phyloP scores from a whole-genome alignment of 2,888 invertebrate genomes.

The Eilema caniola region DNA sequence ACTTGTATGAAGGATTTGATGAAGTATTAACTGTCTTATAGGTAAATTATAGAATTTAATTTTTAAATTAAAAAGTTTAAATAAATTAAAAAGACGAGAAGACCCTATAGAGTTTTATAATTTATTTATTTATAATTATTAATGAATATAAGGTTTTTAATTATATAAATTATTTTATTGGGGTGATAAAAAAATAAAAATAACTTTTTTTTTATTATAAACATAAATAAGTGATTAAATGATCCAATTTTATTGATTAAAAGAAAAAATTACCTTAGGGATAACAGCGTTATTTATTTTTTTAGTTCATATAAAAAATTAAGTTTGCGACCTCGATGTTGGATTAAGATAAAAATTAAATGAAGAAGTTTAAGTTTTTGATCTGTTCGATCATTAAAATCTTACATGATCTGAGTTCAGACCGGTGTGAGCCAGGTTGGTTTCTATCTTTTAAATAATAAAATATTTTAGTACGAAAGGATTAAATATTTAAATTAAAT shows the following conservation, averaged over 20 bases:
- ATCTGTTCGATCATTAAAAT: conserved; percentile 94
- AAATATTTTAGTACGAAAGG: conserved; percentile 93
- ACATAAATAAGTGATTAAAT: conserved; percentile 77
- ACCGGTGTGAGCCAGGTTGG: conserved; percentile 95
- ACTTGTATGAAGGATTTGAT: conserved; percentile 92
- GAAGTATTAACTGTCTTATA: conserved; percentile 88
- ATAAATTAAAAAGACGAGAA: conserved; percentile 90
- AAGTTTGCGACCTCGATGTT: conserved; percentile 96
- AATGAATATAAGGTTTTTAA: conserved; percentile 63
- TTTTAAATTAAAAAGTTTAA: conserved; percentile 89
- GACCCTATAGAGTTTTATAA: conserved; percentile 92
- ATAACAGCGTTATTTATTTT: conserved; percentile 94
- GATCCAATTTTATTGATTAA: conserved; percentile 88
- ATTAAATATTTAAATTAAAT: conserved; percentile 88
- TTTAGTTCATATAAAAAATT: conserved; percentile 91
- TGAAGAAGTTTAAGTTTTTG: conserved; percentile 89
- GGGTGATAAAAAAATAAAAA: conserved; percentile 88
- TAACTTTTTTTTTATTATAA: conserved; percentile 81
- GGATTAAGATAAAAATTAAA: conserved; percentile 91
- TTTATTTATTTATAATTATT: conserved; percentile 73
- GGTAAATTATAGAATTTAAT: conserved; percentile 75
- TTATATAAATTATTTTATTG: conserved; percentile 85
- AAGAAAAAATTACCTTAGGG: conserved; percentile 93
- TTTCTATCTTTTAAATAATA: conserved; percentile 90
- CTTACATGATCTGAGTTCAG: conserved; percentile 96